Evolutionary conservation across 2,888 invertebrate species (phyloP), one percentile per base, ranked within the genome.

Genomic region (Steinernema scapterisci): DNA sequence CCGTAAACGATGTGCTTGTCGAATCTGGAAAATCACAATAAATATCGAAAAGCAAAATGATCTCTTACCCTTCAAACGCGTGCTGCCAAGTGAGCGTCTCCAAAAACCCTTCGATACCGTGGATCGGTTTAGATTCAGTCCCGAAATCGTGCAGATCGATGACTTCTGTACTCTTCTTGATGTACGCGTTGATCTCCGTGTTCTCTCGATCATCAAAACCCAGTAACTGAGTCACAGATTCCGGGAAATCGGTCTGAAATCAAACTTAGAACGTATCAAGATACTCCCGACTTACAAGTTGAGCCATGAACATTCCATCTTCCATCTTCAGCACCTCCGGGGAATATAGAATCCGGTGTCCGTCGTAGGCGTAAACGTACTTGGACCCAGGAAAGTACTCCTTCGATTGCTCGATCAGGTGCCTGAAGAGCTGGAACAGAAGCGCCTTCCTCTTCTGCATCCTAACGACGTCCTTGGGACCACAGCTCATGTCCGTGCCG

Each of bases 11-110:
- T 19, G 21, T 63, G 63, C 11, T 63, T 19, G 31, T 63, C 19
- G 16, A 31, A 11, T 31, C 63, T 63, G 19, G n/a, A 63, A 31
- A 54, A 1, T 23, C 21, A 5, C 2, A 19, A 54, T 54, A 3
- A n/a, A 23, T 23, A 54, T 11, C 25, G 16, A n/a, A n/a, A n/a
- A n/a, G n/a, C n/a, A n/a, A n/a, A n/a, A n/a, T n/a, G n/a, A n/a
- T n/a, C n/a, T 16, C 63, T 1, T 63, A 63, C 63, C 19, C 19
- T 16, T 63, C 63, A 63, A 63, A 63, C 3, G 63, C 63, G 19
- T 63, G 16, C 38, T 63, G 63, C 63, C 63, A 63, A 1, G 63
- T 63, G 3, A 63, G 5, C 63, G 63, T 63, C 3, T 63, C 63
- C 31, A 63, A 38, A n/a, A 63, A 63, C 11, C 25, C 25, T 13